Conservation (phyloP, 2,797 vertebrate genomes). For the Falco naumanni region DNA sequence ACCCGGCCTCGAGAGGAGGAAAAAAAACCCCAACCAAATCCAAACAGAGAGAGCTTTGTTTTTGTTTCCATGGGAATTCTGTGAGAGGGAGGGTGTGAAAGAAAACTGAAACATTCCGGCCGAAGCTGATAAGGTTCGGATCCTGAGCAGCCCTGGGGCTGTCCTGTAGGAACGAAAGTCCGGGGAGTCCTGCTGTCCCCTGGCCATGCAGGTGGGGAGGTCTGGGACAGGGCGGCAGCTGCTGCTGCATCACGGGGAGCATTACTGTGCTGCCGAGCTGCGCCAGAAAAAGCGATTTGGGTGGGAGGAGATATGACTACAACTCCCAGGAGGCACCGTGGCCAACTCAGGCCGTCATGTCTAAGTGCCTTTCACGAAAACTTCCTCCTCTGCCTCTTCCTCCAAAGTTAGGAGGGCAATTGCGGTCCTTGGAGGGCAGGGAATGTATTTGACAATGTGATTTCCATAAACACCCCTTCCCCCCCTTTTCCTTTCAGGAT, state of each 20-base stretch:
- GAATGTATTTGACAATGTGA: background rate
- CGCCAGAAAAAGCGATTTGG: background rate
- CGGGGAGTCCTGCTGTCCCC: background rate
- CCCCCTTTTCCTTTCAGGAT: background rate
- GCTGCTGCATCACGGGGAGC: background rate
- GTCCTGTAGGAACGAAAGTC: accelerated
- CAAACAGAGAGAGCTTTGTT: conserved; percentile 39
- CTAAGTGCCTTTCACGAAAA: background rate
- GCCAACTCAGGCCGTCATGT: background rate
- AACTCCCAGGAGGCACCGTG: conserved; percentile 1
- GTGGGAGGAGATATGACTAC: background rate
- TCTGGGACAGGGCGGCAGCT: background rate
- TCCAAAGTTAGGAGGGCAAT: background rate
- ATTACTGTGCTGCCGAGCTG: background rate
- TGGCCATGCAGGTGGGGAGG: accelerated
- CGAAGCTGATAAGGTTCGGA: background rate
- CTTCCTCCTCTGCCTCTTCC: background rate
- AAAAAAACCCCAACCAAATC: background rate
- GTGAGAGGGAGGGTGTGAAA: background rate
- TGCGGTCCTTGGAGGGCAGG: background rate
- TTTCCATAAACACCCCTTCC: background rate
- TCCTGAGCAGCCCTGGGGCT: background rate
- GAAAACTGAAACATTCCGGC: background rate
- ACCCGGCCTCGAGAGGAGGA: background rate
- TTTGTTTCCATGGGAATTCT: conserved; percentile 66